A percentile compares a stretch with the other conserved stretches of the same genome.
These are phyloP conservation scores for Eubasilissa splendida DNA, from an alignment of 2,888 invertebrate genomes.

Conservation along the genomic window DNA sequence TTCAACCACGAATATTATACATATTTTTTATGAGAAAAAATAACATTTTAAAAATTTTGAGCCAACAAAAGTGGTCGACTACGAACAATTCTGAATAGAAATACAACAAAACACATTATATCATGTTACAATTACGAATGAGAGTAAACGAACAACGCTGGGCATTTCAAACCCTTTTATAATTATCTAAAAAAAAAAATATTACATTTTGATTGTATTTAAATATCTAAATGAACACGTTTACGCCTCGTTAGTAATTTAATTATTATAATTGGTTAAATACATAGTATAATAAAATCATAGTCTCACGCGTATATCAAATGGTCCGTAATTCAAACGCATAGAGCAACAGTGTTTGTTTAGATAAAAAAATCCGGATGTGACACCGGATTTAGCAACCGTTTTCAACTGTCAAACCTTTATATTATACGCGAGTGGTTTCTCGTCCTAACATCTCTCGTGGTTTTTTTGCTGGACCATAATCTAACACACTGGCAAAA, in stretches of 20 bases:
- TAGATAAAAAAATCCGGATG: conserved; percentile 46
- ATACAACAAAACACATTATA: background rate
- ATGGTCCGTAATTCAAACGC: background rate
- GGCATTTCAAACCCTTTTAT: background rate
- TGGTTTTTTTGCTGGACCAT: conserved; percentile 11
- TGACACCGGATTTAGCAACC: conserved; percentile 43
- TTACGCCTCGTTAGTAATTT: conserved; percentile 5
- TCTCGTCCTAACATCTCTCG: conserved; percentile 21
- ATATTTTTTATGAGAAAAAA: too few relatives aligned
- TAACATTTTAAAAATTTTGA: too few relatives aligned
- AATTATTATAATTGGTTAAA: conserved; percentile 5
- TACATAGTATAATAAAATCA: conserved; percentile 9
- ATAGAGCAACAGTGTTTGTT: conserved; percentile 1
- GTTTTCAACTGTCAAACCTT: conserved; percentile 44
- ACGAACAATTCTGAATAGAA: background rate
- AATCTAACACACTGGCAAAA: conserved; percentile 16
- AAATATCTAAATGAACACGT: conserved; percentile 10
- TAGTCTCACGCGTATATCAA: background rate
- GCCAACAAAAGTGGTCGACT: too few relatives aligned
- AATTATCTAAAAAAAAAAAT: conserved; percentile 1
- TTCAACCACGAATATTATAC: too few relatives aligned
- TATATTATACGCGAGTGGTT: background rate
- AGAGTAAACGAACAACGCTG: background rate
- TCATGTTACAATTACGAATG: background rate
- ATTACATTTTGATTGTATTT: conserved; percentile 23